Percentiles rank a stretch among this genome's conserved stretches.
Conservation (phyloP, 2,888 invertebrate species). For the Lepidonotus clava region DNA sequence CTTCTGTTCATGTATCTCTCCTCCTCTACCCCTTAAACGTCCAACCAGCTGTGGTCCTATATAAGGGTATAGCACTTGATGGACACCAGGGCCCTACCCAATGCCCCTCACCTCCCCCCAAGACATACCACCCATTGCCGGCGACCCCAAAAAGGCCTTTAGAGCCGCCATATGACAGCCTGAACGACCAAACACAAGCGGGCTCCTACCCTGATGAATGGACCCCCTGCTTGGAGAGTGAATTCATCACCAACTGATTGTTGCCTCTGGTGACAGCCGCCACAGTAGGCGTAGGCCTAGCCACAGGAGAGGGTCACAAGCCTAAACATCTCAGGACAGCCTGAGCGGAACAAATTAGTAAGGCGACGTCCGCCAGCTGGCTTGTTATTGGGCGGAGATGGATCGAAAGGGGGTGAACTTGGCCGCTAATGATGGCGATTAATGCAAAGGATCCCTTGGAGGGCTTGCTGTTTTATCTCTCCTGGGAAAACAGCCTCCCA, state of each 20-base stretch:
- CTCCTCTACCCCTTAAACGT: no score
- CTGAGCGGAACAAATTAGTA: constrained; percentile 5
- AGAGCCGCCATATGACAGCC: no score
- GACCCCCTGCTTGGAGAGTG: neutral
- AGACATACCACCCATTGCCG: no score
- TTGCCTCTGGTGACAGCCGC: neutral
- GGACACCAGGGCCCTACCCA: no score
- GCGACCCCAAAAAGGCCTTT: no score
- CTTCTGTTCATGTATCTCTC: no score
- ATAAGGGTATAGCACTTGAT: no score
- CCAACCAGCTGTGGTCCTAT: no score
- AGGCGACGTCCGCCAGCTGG: neutral
- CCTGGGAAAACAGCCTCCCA: neutral
- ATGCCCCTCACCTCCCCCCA: no score
- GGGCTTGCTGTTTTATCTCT: neutral
- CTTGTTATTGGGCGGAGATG: neutral
- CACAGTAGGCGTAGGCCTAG: neutral
- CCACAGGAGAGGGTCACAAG: neutral
- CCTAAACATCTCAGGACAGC: neutral
- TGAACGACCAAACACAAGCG: no score
- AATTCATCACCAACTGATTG: neutral
- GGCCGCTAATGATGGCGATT: neutral
- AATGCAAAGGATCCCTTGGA: neutral
- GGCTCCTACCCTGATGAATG: neutral
- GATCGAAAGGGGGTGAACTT: neutral